Evolutionary conservation across 2,113 vertebrate genomes (phyloP).

Genomic region (Lamprologus ornatipinnis): DNA sequence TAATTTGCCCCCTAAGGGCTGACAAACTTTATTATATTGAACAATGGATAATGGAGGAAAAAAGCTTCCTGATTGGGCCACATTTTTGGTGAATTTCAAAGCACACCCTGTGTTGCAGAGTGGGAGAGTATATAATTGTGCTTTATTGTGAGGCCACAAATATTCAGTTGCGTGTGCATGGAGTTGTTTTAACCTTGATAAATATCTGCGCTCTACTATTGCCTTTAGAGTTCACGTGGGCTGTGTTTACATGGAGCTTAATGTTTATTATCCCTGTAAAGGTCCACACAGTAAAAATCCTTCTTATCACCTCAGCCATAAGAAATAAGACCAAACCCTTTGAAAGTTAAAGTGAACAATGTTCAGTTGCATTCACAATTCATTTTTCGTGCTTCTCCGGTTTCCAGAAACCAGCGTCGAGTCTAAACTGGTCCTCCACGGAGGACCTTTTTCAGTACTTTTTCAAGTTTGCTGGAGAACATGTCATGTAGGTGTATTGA

Average conservation of each 20-base stretch:
- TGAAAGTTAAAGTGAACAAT: background rate
- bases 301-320: background rate
- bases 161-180: background rate
- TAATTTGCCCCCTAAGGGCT: background rate
- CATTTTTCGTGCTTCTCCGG: accelerated
- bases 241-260: background rate
- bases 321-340: background rate
- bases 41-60: too few species aligned
- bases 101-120: background rate
- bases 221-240: background rate
- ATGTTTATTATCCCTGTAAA: background rate
- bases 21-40: background rate
- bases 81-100: background rate
- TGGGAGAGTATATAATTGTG: background rate
- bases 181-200: background rate
- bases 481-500: background rate
- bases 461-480: background rate
- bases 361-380: background rate
- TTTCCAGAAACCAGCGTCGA: background rate
- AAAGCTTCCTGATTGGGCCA: background rate
- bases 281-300: background rate
- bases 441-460: background rate
- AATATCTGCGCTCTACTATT: background rate
- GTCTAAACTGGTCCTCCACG: background rate
- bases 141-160: background rate